Evolutionary conservation across 2,113 vertebrate species (phyloP).

Genomic region (Rattus rattus): DNA sequence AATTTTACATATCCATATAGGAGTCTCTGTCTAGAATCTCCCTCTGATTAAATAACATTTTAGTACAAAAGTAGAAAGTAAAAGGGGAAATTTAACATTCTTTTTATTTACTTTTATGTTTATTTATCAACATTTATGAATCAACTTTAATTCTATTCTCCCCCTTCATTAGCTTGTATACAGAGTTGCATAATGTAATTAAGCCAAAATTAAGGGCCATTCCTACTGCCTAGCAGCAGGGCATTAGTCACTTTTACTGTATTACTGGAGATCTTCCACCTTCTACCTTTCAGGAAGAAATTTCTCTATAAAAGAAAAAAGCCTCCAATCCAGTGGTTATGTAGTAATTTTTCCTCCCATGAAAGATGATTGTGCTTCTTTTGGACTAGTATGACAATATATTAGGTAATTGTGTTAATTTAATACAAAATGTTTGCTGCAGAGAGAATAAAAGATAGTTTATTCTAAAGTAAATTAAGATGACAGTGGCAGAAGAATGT

Average conservation of each 20-base stretch:
- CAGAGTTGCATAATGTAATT: rapidly evolving
- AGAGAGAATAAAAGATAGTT: not conserved
- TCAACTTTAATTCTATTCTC: no score
- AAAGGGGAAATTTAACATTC: not conserved
- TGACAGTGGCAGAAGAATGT: not conserved
- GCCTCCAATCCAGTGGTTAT: no score
- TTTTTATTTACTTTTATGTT: not conserved
- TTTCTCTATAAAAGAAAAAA: not conserved
- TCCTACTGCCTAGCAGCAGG: no score
- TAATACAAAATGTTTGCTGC: not conserved
- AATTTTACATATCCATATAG: not conserved
- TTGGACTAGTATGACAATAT: not conserved
- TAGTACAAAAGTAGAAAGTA: not conserved
- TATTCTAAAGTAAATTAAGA: not conserved
- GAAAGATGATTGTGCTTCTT: not conserved
- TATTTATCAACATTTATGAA: not conserved
- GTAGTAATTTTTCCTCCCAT: not conserved
- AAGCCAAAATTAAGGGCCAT: rapidly evolving
- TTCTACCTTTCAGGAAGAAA: not conserved
- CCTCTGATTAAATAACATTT: not conserved
- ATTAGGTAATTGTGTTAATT: not conserved
- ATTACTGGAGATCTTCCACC: no score
- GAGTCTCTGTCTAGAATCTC: not conserved
- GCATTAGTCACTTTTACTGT: not conserved
- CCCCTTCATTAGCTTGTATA: not conserved